Base-by-base conservation (phyloP, 1,140 invertebrate genomes). In the Drosophila subobscura region DNA sequence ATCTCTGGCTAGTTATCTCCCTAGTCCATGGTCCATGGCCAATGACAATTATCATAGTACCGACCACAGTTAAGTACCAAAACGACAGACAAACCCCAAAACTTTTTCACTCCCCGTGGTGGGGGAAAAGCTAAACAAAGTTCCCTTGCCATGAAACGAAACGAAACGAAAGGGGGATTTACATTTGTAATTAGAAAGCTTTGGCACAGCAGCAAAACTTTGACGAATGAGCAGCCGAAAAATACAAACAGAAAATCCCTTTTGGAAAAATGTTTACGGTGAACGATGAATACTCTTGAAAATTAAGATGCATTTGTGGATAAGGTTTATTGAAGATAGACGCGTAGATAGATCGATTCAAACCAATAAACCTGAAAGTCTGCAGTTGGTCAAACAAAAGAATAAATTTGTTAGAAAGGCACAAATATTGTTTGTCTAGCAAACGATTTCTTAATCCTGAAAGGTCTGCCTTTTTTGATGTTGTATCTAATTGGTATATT, bases 151-250 rank as follows among this genome's bases (percentile, higher is more conserved):
- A 65, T 47, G 56, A 41, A 67, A 23, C 47, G 52, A 56, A 47
- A 64, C 44, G 59, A 33, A 55, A 66, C 60, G 44, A 57, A 61
- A 40, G 67, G 61, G 77, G 83, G 83, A 88, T 89, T 88, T 88
- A 88, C 83, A 88, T 88, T 88, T 79, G 83, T 83, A 88, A 88
- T 88, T 88, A 79, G 84, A 77, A 83, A 79, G 85, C 75, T 81
- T 88, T 88, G 70, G 66, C 61, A 37, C 33, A 37, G 33, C 33
- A 37, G 10, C 10, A 25, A 76, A 88, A 88, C 71, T 89, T 88
- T 88, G 83, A 88, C 77, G 78, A 88, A 76, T 60, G 67, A 66
- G 59, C 71, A 72, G 33, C 29, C 54, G 57, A 55, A 49, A 74
- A 58, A 42, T 44, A 52, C 29, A 63, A 59, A 49, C 51, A 51